Conservation (phyloP, 2,797 vertebrate species). For the Australoheros facetus region DNA sequence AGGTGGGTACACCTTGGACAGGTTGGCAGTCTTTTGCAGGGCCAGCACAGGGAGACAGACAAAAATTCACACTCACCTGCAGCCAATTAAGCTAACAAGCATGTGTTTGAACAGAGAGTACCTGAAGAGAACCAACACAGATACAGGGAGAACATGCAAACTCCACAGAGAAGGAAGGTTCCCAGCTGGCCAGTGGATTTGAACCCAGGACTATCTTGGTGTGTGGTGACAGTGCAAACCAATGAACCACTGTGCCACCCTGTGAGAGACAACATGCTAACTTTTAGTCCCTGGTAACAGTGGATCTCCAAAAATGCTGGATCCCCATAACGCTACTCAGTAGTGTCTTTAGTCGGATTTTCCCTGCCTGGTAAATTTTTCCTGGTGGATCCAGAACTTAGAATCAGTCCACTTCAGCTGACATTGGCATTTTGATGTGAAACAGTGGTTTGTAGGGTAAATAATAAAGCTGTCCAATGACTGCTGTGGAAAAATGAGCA, state of each 20-base stretch:
- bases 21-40: not conserved
- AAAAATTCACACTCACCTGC: not conserved
- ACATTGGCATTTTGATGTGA: not conserved
- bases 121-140: not conserved
- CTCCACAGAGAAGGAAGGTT: too few species aligned
- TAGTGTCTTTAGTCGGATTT: not conserved
- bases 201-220: too few species aligned
- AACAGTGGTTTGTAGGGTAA: not conserved
- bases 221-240: not conserved
- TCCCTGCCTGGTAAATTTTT: not conserved
- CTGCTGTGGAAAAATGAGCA: not conserved
- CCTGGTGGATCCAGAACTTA: not conserved
- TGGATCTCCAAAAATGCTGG: constrained; percentile 4
- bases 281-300: not conserved
- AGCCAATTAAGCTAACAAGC: not conserved
- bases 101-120: not conserved
- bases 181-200: too few species aligned
- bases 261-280: not conserved
- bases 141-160: not conserved
- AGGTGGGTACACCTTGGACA: not conserved
- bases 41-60: not conserved
- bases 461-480: not conserved
- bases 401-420: not conserved
- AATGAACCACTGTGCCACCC: too few species aligned
- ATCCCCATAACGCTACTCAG: not conserved